A percentile compares a stretch with the other conserved stretches of the same genome.
These are phyloP conservation scores for Meta bourneti DNA, from an alignment of 2,888 invertebrate species.

Conservation along the genomic window DNA sequence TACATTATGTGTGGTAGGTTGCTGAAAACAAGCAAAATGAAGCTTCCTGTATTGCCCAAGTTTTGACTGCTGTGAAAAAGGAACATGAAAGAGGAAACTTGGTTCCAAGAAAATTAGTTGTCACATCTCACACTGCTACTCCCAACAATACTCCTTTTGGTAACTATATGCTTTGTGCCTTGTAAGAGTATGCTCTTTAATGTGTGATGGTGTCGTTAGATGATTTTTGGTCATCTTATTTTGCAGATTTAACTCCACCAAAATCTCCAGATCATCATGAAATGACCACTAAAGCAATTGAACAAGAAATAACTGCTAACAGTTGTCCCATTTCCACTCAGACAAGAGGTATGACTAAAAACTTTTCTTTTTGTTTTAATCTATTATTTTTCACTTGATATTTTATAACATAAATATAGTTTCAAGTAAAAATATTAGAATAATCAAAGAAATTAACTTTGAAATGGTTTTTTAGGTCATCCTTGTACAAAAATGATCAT, in stretches of 20 bases:
- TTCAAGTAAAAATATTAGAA: too few relatives aligned
- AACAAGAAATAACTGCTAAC: constrained; percentile 20
- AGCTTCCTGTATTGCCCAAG: constrained; percentile 78
- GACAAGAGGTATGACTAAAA: constrained; percentile 1
- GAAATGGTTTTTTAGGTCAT: too few relatives aligned
- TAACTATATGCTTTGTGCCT: constrained; percentile 63
- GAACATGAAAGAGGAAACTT: constrained; percentile 74
- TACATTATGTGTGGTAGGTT: neutral
- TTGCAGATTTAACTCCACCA: constrained; percentile 79
- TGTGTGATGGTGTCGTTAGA: neutral
- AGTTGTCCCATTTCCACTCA: constrained; percentile 1
- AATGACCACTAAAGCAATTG: constrained; percentile 6
- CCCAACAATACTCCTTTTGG: constrained; percentile 80
- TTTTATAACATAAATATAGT: too few relatives aligned
- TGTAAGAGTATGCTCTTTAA: neutral
- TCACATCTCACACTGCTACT: constrained; percentile 79
- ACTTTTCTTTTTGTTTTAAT: too few relatives aligned
- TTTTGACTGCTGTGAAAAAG: constrained; percentile 71
- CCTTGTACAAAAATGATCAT: too few relatives aligned
- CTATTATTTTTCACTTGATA: too few relatives aligned
- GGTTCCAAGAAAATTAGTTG: constrained; percentile 74
- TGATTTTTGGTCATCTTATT: neutral
- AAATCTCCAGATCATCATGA: constrained; percentile 79
- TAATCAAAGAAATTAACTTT: too few relatives aligned
- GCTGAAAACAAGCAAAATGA: constrained; percentile 71